A percentile compares a stretch with the other conserved stretches of the same genome.
These are phyloP conservation scores for Apaloderma vittatum DNA, from an alignment of 2,113 vertebrate species.

Conservation along the genomic window DNA sequence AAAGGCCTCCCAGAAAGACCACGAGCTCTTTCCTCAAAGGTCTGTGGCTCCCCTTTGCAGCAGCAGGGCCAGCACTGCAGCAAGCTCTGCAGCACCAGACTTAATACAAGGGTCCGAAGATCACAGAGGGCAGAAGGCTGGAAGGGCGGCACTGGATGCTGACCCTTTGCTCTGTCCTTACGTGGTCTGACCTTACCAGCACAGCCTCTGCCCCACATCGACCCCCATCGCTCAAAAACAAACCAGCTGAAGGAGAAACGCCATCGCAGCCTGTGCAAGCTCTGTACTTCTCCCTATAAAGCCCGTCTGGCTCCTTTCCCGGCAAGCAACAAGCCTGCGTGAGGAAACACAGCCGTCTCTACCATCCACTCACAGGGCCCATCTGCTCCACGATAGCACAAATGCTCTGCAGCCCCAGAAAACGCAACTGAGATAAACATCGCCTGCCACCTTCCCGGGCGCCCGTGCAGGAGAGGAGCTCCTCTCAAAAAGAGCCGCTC, in stretches of 20 bases:
- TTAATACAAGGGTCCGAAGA: neutral
- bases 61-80: neutral
- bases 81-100: neutral
- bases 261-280: neutral
- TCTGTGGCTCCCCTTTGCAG: neutral
- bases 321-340: neutral
- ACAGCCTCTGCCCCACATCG: neutral
- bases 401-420: neutral
- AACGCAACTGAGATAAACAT: conserved; percentile 12
- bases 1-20: neutral
- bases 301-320: conserved; percentile 3
- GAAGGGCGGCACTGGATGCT: neutral
- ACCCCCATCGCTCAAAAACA: neutral
- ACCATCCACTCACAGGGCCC: neutral
- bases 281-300: neutral
- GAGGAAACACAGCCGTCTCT: neutral
- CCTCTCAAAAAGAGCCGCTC: neutral
- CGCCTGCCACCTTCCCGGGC: neutral
- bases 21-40: neutral
- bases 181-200: fast-evolving
- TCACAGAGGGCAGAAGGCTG: neutral
- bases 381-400: neutral
- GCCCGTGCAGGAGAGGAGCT: neutral
- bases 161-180: neutral
- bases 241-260: neutral